Base-by-base conservation (phyloP, 2,888 invertebrate species). In the Atrina japonica region DNA sequence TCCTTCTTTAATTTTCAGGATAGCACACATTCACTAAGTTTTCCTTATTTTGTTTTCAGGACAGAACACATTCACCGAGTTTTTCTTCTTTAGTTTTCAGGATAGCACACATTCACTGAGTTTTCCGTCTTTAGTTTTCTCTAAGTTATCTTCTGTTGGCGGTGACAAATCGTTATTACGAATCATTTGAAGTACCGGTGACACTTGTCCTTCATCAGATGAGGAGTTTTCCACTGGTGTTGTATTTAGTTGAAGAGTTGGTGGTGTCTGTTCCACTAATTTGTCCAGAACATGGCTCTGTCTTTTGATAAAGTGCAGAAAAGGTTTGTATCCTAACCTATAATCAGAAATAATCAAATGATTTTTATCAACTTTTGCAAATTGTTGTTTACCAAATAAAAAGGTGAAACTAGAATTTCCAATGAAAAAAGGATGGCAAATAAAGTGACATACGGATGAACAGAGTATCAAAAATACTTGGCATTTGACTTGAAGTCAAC, bases 241-340 rank as follows among this genome's bases (percentile, higher is more conserved):
- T 6, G 76, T 78, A 50, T 70, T 78, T 27, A 82, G 73, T 43
- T 81, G 79, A 23, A 84, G 76, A 2, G 80, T 78, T 0, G 85
- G 82, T 6, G 86, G 83, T 25, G 85, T 80, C 69, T 86, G 82
- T 74, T 88, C 87, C 1, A 83, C 84, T 5, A 89, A 80, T 63
- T 85, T 84, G 41, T 80, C 77, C 23, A 89, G 72, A 47, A 83
- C 78, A 14, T 83, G 79, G 56, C 82, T 84, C 77, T 89, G 88
- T 18, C 79, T 79, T 49, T 83, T 58, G 56, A 89, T 87, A 29
- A 85, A 82, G 53, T 83, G 83, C 40, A 90, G 76, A 78, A 90
- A 89, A 6, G 89, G 86, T 71, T 87, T 89, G 82, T 90, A 90
- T 30, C 90, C 90, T 71, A 88, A 77, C 75, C 90, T 89, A 86